Evolutionary conservation across 2,797 vertebrate species (phyloP), one percentile per base, ranked within the genome.

Genomic region (Miichthys miiuy): DNA sequence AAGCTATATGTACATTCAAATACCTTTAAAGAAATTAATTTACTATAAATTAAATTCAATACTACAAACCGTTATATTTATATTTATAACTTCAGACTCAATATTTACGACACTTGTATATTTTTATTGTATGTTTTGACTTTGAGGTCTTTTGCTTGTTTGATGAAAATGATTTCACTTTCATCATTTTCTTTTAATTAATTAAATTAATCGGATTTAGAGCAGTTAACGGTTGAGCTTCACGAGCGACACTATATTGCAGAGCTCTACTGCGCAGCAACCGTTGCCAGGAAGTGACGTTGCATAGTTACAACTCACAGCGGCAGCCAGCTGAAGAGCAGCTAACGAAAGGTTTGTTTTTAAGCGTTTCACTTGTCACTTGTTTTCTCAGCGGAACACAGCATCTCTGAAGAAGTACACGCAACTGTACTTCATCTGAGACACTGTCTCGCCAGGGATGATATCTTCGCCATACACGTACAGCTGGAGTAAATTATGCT

Each of bases 201-300:
- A 12, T 12, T n/a, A 1, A 23, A 17, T 20, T 14, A 42, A 42
- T 42, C 60, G 0, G 55, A 17, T 57, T 25, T 54, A 18, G 13
- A 6, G 25, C 16, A 38, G 2, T 13, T 30, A 9, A 48, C 55
- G 8, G n/a, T 23, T 9, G 17, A 12, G 17, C 12, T 8, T 8
- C n/a, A 3, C 50, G 13, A 44, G 4, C 42, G 1, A 14, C 0
- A 38, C 8, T 38, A 38, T 9, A 9, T 38, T 41, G n/a, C 13
- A 42, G 42, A 21, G 18, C 8, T 5, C 21, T n/a, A 3, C 47
- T 6, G 8, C 47, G 16, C 0, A 27, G 70, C 14, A 67, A 71
- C 79, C 42, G 89, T 89, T 91, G 57, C 72, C 65, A 92, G 94
- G 94, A 95, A 94, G 82, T 95, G 93, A 95, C 94, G 95, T 90